A percentile compares a stretch with the other conserved stretches of the same genome.
These are phyloP conservation scores for Syritta pipiens DNA, from an alignment of 2,888 invertebrate genomes.

Conservation along the genomic window DNA sequence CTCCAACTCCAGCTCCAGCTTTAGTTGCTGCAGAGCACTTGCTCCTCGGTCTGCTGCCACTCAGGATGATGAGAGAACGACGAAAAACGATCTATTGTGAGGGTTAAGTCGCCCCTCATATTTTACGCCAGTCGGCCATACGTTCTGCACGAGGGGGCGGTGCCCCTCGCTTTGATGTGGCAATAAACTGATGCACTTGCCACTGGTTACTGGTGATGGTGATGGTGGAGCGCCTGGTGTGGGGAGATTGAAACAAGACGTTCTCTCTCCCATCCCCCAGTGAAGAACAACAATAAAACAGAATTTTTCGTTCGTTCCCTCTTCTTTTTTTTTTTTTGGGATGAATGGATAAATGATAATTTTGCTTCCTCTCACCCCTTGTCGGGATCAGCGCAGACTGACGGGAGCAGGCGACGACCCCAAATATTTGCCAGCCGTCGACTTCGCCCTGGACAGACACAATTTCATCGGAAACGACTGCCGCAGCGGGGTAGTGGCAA, in stretches of 20 bases:
- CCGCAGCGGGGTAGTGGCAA: conserved; percentile 22
- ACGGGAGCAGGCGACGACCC: conserved; percentile 56
- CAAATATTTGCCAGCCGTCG: conserved; percentile 41
- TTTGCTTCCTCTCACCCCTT: conserved; percentile 31
- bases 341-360: conserved; percentile 64
- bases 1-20: conserved; percentile 32
- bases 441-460: conserved; percentile 47
- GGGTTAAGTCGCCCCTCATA: conserved; percentile 60
- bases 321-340: conserved; percentile 27
- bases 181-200: conserved; percentile 69
- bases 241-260: conserved; percentile 59
- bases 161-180: conserved; percentile 59
- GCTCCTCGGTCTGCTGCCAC: conserved; percentile 45
- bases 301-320: conserved; percentile 14
- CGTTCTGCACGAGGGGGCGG: conserved; percentile 44
- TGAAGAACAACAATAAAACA: conserved; percentile 58
- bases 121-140: conserved; percentile 56
- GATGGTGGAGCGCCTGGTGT: conserved; percentile 11
- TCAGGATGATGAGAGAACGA: conserved; percentile 63
- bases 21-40: conserved; percentile 33
- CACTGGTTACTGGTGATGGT: conserved; percentile 16
- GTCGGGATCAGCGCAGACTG: conserved; percentile 42
- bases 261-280: conserved; percentile 36
- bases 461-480: conserved; percentile 60
- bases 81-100: conserved; percentile 63